Percentiles rank a stretch among this genome's conserved stretches.
phyloP scores from a whole-genome alignment of 2,797 vertebrate genomes.

The Tokudaia tokunoshimensis region DNA sequence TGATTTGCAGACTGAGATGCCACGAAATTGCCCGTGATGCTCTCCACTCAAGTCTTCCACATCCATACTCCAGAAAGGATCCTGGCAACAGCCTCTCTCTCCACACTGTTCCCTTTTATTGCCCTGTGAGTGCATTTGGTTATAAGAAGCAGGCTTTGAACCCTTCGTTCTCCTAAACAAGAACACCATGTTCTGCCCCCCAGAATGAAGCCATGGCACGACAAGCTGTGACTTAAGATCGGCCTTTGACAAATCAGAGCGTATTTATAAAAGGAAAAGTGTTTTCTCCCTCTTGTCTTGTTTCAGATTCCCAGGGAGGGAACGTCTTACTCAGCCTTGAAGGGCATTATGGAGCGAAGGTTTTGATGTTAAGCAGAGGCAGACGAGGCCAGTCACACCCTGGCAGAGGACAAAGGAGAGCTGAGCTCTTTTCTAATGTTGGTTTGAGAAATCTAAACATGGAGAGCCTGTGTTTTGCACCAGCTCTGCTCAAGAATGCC shows the following conservation, averaged over 20 bases:
- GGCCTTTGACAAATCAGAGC: conserved; percentile 21
- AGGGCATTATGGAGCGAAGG: conserved; percentile 17
- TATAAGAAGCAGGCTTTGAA: conserved; percentile 29
- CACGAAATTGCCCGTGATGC: conserved; percentile 14
- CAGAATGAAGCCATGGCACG: background rate
- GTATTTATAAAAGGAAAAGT: conserved; percentile 64
- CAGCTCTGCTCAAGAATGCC: background rate
- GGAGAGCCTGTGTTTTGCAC: background rate
- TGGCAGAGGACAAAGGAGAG: background rate
- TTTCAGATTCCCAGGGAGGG: conserved; percentile 38
- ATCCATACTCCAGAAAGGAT: background rate
- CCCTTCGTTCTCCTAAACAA: background rate
- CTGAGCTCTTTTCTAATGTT: background rate
- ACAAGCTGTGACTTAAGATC: conserved; percentile 25
- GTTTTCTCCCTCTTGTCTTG: background rate
- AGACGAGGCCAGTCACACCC: background rate
- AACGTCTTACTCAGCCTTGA: background rate
- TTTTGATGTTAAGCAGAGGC: conserved; percentile 18
- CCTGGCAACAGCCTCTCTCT: background rate
- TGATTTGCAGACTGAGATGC: conserved; percentile 35
- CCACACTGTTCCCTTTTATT: background rate
- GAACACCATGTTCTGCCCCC: background rate
- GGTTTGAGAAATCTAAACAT: background rate
- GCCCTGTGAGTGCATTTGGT: background rate
- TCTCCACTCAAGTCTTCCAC: background rate